Conservation (phyloP, 2,797 vertebrate species). For the Phaenicophaeus curvirostris region DNA sequence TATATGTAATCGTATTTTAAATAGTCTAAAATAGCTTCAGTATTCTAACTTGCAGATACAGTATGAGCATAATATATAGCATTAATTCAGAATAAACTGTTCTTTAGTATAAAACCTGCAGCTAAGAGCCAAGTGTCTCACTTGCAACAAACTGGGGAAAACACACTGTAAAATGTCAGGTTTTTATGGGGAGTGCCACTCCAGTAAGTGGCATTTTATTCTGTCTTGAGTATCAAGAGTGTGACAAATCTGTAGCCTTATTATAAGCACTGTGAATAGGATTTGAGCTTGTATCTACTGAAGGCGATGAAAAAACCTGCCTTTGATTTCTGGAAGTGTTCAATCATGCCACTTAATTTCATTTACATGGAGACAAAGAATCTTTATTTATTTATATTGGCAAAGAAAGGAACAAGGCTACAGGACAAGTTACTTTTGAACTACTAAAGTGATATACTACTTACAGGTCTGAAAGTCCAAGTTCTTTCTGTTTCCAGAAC, state of each 20-base stretch:
- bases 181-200: background rate
- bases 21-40: slow-evolving; percentile 16
- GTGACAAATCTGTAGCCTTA: slow-evolving; percentile 1
- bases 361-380: background rate
- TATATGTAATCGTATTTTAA: slow-evolving; percentile 41
- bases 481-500: background rate
- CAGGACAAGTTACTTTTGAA: background rate
- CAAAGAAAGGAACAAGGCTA: background rate
- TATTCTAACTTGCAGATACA: background rate
- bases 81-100: background rate
- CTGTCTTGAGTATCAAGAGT: background rate
- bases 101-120: background rate
- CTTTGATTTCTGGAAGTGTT: slow-evolving; percentile 11
- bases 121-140: background rate
- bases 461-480: background rate
- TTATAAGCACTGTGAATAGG: background rate
- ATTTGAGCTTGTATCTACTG: background rate
- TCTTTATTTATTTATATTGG: background rate
- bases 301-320: background rate
- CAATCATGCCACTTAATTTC: background rate
- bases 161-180: background rate
- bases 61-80: background rate
- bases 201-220: background rate
- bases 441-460: background rate
- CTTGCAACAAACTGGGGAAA: background rate